Evolutionary conservation across 2,888 invertebrate genomes (phyloP).

Genomic region (Tuberolachnus salignus): DNA sequence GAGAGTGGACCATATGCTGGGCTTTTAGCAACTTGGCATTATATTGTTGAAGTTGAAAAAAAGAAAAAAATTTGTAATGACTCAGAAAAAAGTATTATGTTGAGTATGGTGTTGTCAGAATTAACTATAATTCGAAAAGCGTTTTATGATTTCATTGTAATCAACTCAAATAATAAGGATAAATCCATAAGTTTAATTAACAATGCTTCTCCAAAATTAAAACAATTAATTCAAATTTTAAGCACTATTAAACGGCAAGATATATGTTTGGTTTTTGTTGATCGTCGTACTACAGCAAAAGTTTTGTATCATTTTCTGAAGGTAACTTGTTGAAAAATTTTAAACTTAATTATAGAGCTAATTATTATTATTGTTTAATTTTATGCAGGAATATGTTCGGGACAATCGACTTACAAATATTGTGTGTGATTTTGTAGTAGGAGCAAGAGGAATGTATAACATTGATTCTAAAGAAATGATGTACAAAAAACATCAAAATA

Average conservation of each 20-base stretch:
- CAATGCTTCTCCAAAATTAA: slow-evolving; percentile 71
- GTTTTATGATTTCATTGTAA: slow-evolving; percentile 24
- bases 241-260: slow-evolving; percentile 63
- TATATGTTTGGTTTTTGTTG: slow-evolving; percentile 71
- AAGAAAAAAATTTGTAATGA: slow-evolving; percentile 30
- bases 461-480: slow-evolving; percentile 15
- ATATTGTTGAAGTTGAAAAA: slow-evolving; percentile 36
- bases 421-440: slow-evolving; percentile 76
- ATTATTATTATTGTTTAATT: slow-evolving; percentile 3
- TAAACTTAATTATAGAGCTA: not conserved
- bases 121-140: slow-evolving; percentile 49
- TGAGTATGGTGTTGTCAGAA: slow-evolving; percentile 12
- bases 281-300: slow-evolving; percentile 77
- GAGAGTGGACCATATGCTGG: slow-evolving; percentile 36
- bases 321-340: slow-evolving; percentile 59
- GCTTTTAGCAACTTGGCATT: slow-evolving; percentile 46
- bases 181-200: slow-evolving; percentile 58
- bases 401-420: slow-evolving; percentile 63
- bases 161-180: slow-evolving; percentile 2
- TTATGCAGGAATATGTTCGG: slow-evolving; percentile 21
- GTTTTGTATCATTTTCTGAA: slow-evolving; percentile 74
- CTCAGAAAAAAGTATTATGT: not conserved
- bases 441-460: slow-evolving; percentile 62
- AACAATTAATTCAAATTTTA: slow-evolving; percentile 69
- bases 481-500: slow-evolving; percentile 43